Conservation (phyloP, 30 jellyfish, hydroid and myxozoan species). For the Pelagia noctiluca region DNA sequence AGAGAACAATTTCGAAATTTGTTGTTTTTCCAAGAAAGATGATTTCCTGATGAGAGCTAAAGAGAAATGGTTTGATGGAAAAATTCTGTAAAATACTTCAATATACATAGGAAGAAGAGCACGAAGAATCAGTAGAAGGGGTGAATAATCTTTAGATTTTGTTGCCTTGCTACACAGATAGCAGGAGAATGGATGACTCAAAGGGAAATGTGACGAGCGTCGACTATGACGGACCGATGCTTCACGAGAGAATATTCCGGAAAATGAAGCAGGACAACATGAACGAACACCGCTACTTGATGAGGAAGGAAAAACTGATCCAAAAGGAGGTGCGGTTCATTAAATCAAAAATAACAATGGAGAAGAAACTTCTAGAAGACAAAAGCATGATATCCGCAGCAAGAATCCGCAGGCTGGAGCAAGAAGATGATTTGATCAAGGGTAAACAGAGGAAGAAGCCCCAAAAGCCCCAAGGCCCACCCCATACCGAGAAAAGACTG, state of each 20-base stretch:
- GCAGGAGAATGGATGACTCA: background rate
- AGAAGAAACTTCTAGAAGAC: conserved; percentile 56
- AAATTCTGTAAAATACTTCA: no score
- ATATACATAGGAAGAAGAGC: no score
- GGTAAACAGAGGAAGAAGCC: conserved; percentile 47
- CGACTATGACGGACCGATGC: conserved; percentile 35
- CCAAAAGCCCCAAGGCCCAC: conserved; percentile 55
- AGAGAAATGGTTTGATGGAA: no score
- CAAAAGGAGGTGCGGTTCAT: conserved; percentile 62
- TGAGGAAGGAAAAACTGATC: conserved; percentile 55
- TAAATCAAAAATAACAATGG: conserved; percentile 65
- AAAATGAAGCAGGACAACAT: conserved; percentile 63
- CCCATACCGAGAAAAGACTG: conserved; percentile 56
- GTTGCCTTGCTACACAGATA: no score
- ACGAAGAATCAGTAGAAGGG: no score
- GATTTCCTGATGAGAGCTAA: no score
- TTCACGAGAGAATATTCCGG: conserved; percentile 58
- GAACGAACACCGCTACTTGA: conserved; percentile 46
- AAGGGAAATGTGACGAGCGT: background rate
- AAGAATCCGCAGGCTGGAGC: conserved; percentile 59
- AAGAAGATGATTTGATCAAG: conserved; percentile 49
- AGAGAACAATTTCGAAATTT: no score
- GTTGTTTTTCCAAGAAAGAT: no score
- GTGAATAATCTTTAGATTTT: background rate
- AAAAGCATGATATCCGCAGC: conserved; percentile 61